A percentile compares a stretch with the other conserved stretches of the same genome.
These are phyloP conservation scores for Drosophila carrolli DNA, from an alignment of 1,140 invertebrate species.

Conservation along the genomic window DNA sequence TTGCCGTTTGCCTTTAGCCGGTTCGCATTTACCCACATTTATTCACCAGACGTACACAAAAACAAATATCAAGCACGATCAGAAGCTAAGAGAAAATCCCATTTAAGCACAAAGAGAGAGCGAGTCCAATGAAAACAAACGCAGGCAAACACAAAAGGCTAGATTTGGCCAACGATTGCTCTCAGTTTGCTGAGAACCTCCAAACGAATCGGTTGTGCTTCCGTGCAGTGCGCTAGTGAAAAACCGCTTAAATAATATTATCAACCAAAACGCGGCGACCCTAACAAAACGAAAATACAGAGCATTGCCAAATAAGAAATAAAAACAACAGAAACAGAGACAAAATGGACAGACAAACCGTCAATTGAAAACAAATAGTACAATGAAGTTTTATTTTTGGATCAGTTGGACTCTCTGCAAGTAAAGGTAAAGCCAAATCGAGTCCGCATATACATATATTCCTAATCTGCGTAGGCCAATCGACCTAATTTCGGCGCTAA, in stretches of 20 bases:
- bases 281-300: slow-evolving; percentile 31
- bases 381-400: slow-evolving; percentile 56
- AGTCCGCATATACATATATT: slow-evolving; percentile 10
- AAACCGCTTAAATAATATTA: slow-evolving; percentile 14
- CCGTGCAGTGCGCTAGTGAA: slow-evolving; percentile 15
- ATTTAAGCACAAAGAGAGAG: background rate
- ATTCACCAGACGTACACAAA: slow-evolving; percentile 13
- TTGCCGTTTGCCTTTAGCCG: slow-evolving; percentile 16
- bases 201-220: slow-evolving; percentile 5
- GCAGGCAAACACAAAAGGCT: background rate
- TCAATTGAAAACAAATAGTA: slow-evolving; percentile 48
- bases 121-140: background rate
- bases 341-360: slow-evolving; percentile 33
- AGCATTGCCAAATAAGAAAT: slow-evolving; percentile 25
- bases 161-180: slow-evolving; percentile 1
- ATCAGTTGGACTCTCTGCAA: slow-evolving; percentile 41
- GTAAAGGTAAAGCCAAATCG: slow-evolving; percentile 39
- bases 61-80: slow-evolving; percentile 3
- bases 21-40: slow-evolving; percentile 33
- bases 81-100: background rate
- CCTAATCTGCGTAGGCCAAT: slow-evolving; percentile 46
- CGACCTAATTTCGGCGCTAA: slow-evolving; percentile 42
- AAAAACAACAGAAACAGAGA: slow-evolving; percentile 16
- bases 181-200: slow-evolving; percentile 4
- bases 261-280: slow-evolving; percentile 6